Conservation (phyloP, 2,888 invertebrate species). For the Malacosoma neustria region DNA sequence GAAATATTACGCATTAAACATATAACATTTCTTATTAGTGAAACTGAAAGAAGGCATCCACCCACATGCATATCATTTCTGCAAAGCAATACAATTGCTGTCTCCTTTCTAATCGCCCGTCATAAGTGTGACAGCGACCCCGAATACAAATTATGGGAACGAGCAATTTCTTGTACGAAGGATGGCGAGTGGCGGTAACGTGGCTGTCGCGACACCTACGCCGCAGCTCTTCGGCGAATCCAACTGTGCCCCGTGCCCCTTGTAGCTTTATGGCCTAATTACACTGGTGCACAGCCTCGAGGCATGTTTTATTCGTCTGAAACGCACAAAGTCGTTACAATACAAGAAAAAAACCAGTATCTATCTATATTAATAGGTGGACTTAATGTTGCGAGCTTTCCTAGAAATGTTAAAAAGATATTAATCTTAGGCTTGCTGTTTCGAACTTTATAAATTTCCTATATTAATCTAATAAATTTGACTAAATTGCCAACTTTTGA, state of each 20-base stretch:
- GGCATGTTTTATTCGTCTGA: constrained; percentile 11
- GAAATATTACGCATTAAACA: too few species aligned
- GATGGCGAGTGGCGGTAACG: constrained; percentile 49
- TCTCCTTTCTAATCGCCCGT: constrained; percentile 67
- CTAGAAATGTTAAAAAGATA: too few species aligned
- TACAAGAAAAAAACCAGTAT: too few species aligned
- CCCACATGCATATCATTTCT: constrained; percentile 49
- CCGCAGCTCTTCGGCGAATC: constrained; percentile 62
- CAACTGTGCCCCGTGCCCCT: constrained; percentile 54
- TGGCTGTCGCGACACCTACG: constrained; percentile 58
- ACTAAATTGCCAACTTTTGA: too few species aligned
- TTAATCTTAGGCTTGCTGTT: too few species aligned
- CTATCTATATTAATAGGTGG: too few species aligned
- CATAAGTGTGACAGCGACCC: constrained; percentile 65
- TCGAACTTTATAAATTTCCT: too few species aligned
- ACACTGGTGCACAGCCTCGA: constrained; percentile 19
- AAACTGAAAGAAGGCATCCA: constrained; percentile 14
- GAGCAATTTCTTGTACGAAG: constrained; percentile 64
- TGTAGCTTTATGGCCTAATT: constrained; percentile 58
- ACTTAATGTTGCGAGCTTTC: too few species aligned
- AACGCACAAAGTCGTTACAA: too few species aligned
- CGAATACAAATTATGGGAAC: constrained; percentile 70
- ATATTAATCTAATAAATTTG: too few species aligned
- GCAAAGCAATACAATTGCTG: constrained; percentile 53
- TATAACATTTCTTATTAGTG: too few species aligned